Percentiles rank a stretch among this genome's conserved stretches.
phyloP scores from a whole-genome alignment of 2,888 invertebrate species.

The Oxystoma pomonae region DNA sequence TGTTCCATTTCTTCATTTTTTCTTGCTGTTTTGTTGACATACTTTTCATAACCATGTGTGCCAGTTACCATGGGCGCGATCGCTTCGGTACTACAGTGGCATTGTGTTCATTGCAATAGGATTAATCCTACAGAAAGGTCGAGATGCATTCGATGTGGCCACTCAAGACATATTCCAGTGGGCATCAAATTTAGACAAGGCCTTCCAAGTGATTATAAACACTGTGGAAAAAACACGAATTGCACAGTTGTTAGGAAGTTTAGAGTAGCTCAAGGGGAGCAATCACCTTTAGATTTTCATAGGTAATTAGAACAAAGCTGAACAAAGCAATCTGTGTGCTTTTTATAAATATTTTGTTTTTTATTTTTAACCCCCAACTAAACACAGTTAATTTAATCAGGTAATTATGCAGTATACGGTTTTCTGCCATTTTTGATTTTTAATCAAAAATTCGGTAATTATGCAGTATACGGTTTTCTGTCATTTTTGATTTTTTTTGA shows the following conservation, averaged over 20 bases:
- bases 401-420: too few species aligned
- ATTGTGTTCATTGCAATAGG: conserved; percentile 82
- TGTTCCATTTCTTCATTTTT: not conserved
- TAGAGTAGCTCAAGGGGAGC: conserved; percentile 31
- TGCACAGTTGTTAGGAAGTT: conserved; percentile 44
- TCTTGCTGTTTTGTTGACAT: not conserved
- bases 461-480: too few species aligned
- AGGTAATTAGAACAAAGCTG: conserved; percentile 29
- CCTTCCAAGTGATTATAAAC: conserved; percentile 20
- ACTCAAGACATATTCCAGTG: not conserved
- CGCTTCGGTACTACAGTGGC: conserved; percentile 92
- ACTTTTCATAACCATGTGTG: conserved; percentile 37
- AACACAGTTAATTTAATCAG: too few species aligned
- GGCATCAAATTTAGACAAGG: not conserved
- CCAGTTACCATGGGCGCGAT: conserved; percentile 78
- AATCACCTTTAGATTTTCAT: conserved; percentile 23
- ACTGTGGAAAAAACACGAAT: conserved; percentile 35
- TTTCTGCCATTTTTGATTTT: too few species aligned
- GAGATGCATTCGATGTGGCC: conserved; percentile 79
- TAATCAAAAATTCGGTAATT: too few species aligned
- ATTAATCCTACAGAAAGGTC: conserved; percentile 85
- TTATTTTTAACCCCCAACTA: too few species aligned
- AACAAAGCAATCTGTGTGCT: too few species aligned
- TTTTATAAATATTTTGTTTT: too few species aligned
- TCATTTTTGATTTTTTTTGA: too few species aligned